Base-by-base conservation (phyloP, 2,797 vertebrate genomes). In the Australoheros facetus region DNA sequence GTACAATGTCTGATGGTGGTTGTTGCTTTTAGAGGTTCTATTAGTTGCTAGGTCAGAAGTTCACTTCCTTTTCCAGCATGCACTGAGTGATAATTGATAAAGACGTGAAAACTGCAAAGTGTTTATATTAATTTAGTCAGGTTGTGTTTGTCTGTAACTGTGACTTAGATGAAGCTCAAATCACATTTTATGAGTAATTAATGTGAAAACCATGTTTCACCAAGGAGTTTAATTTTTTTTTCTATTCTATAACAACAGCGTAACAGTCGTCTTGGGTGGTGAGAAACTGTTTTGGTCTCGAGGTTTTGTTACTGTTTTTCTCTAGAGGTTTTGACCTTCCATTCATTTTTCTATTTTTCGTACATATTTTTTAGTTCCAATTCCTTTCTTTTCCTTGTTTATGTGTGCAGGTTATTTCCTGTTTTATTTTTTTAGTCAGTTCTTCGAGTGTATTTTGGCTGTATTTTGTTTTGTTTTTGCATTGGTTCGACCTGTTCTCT, bases 51-150 rank as follows among this genome's bases (percentile, higher is more conserved):
- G 8, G 37, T 64, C 60, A 64, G 60, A 7, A 64, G 34, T 42
- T 3, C 23, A 62, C 37, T 26, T 26, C 16, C 21, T 39, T 14
- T 0, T 0, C 34, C 37, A 42, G 59, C 16, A 64, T 42, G 7
- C 7, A 17, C 34, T 23, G 21, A 42, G 21, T 64, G 37, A 59
- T 45, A 45, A 64, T 23, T 21, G 6, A 19, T 51, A 26, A 64
- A 45, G 21, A 64, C 21, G 45, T 45, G 0, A 11, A 9, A 45
- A 64, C 21, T 64, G 42, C 21, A 23, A 64, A 45, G 14, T 39
- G 11, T 4, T 64, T 39, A 8, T 28, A 64, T 64, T 64, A 64
- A 21, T 64, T 64, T 26, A 64, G 37, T 9, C 4, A 45, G 4
- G 3, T 11, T 45, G 60, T 26, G 60, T 11, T 1, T 64, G 60